Conservation (phyloP, 2,797 vertebrate genomes). For the Myotis findleyi region DNA sequence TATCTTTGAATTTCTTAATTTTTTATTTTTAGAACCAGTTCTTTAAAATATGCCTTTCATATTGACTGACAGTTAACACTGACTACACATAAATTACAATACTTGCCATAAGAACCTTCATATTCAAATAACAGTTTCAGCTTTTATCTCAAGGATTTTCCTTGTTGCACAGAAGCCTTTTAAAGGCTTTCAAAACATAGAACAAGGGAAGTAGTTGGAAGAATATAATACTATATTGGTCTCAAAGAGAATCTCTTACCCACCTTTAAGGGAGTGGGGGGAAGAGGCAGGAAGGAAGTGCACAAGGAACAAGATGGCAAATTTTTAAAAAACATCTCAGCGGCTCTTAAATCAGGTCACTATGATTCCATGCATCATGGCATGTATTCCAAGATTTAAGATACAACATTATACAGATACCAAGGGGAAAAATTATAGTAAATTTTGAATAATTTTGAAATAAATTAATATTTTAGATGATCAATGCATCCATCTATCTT, state of each 20-base stretch:
- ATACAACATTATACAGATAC: background rate
- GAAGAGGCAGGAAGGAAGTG: background rate
- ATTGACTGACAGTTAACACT: background rate
- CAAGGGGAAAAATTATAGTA: background rate
- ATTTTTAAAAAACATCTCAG: background rate
- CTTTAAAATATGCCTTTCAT: background rate
- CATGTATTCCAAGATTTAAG: background rate
- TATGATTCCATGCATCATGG: background rate
- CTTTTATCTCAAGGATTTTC: constrained; percentile 27
- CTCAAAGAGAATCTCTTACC: background rate
- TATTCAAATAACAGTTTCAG: constrained; percentile 14
- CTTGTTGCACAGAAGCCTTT: background rate
- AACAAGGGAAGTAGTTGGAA: background rate
- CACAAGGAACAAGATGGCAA: background rate
- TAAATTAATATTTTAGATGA: constrained; percentile 37
- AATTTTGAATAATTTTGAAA: background rate
- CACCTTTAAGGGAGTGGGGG: background rate
- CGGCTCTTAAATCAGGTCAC: constrained; percentile 2
- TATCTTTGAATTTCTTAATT: background rate
- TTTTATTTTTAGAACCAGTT: constrained; percentile 32
- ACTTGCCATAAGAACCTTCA: background rate
- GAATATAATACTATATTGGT: background rate
- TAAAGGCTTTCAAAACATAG: constrained; percentile 4
- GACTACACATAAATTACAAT: background rate
- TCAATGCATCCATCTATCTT: background rate